These are phyloP conservation scores for Salpingus planirostris DNA, from an alignment of 2,888 invertebrate species.

Conservation along the genomic window DNA sequence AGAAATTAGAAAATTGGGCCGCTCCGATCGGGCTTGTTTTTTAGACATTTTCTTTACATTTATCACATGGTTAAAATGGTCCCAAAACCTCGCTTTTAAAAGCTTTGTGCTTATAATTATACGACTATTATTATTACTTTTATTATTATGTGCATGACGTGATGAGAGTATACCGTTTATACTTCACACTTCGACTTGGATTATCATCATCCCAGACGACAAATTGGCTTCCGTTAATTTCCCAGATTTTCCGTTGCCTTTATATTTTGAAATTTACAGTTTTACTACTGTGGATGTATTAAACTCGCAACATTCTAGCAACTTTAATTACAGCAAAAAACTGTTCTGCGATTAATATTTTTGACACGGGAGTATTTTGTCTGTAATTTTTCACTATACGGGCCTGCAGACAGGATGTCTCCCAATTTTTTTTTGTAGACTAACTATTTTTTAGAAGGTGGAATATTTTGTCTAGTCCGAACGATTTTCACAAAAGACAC, in stretches of 20 bases:
- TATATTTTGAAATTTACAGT: slow-evolving; percentile 19
- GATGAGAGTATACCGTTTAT: slow-evolving; percentile 12
- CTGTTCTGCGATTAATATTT: slow-evolving; percentile 20
- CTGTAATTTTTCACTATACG: too few relatives aligned
- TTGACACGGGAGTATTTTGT: slow-evolving; percentile 11
- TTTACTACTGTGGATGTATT: slow-evolving; percentile 22
- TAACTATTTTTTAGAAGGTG: slow-evolving; percentile 13
- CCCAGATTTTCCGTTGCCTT: slow-evolving; percentile 1
- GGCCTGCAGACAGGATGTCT: slow-evolving; percentile 16
- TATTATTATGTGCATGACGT: slow-evolving; percentile 20
- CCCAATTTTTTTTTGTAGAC: slow-evolving; percentile 14
- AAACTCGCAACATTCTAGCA: slow-evolving; percentile 47
- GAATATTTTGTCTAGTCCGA: slow-evolving; percentile 11
- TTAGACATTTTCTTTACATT: slow-evolving; percentile 13
- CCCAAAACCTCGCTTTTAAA: slow-evolving; percentile 17
- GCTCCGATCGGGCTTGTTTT: too few relatives aligned
- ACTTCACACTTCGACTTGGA: slow-evolving; percentile 2
- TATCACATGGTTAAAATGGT: slow-evolving; percentile 5
- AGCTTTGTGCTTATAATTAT: slow-evolving; percentile 15
- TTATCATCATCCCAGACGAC: slow-evolving; percentile 5
- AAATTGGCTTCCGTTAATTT: slow-evolving; percentile 9
- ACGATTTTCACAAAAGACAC: too few relatives aligned
- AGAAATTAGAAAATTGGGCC: too few relatives aligned
- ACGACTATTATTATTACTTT: slow-evolving; percentile 5
- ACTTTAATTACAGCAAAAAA: slow-evolving; percentile 40